Evolutionary conservation across 35 echinoderm and acorn worm genomes (phyloP).

Genomic region (Eucidaris tribuloides): DNA sequence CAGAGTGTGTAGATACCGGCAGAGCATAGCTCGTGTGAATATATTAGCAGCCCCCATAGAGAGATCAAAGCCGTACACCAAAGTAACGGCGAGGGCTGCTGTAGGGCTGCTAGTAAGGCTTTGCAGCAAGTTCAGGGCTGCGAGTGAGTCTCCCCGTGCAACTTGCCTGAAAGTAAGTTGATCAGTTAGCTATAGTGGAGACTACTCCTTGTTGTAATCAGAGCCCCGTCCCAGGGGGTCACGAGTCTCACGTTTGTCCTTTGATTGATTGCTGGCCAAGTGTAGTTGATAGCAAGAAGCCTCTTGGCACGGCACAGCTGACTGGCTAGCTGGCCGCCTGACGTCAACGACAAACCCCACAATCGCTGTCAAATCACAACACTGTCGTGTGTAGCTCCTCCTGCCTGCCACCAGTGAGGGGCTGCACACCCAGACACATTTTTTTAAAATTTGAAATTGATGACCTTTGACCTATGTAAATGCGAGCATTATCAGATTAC

Average conservation of each 20-base stretch:
- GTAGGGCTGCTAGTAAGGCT: no score
- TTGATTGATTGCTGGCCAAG: constrained; percentile 25
- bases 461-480: constrained; percentile 99
- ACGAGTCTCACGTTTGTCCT: not conserved
- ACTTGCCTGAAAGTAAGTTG: no score
- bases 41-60: not conserved
- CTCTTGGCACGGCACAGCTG: not conserved
- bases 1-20: not conserved
- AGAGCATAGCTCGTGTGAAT: not conserved
- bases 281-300: not conserved
- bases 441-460: constrained; percentile 96
- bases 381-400: constrained; percentile 67
- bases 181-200: not conserved
- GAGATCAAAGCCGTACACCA: no score
- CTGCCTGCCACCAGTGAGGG: constrained; percentile 34
- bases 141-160: no score
- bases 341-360: constrained; percentile 36
- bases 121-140: constrained; percentile 26
- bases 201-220: constrained; percentile 11
- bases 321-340: constrained; percentile 31
- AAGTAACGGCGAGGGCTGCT: no score
- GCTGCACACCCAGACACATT: constrained; percentile 69
- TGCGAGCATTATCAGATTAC: constrained; percentile 79
- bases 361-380: constrained; percentile 4
- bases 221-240: constrained; percentile 13